Percentiles rank a stretch among this genome's conserved stretches.
Evolutionary conservation across 2,113 vertebrate species (phyloP).

Genomic region (Lagopus muta): DNA sequence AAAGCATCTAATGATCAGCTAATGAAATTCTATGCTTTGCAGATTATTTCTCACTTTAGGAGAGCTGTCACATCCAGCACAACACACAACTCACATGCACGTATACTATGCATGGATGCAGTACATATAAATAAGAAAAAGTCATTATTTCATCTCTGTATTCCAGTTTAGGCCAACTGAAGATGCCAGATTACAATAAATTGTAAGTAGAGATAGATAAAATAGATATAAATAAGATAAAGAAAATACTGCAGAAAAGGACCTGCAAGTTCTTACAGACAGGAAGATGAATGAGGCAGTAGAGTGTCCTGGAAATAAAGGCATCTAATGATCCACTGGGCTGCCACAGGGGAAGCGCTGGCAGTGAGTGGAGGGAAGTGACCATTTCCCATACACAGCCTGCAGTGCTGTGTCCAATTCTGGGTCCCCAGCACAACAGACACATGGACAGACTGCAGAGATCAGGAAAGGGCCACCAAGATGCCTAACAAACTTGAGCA

Average conservation of each 20-base stretch:
- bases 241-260: not conserved
- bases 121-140: not conserved
- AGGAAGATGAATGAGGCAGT: not conserved
- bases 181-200: not conserved
- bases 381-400: not conserved
- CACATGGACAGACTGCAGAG: not conserved
- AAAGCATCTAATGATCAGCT: not conserved
- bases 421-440: no score
- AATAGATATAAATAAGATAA: not conserved
- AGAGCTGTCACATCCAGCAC: not conserved
- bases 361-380: rapidly evolving
- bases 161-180: not conserved
- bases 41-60: not conserved
- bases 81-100: not conserved
- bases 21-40: not conserved
- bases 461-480: not conserved
- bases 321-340: rapidly evolving
- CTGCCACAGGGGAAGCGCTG: not conserved
- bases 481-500: not conserved
- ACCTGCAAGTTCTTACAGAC: not conserved
- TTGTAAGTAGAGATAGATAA: not conserved
- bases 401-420: not conserved
- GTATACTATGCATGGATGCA: not conserved
- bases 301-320: rapidly evolving
- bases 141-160: not conserved